phyloP scores from a whole-genome alignment of 1,140 invertebrate species.

The Ceratina japonica region DNA sequence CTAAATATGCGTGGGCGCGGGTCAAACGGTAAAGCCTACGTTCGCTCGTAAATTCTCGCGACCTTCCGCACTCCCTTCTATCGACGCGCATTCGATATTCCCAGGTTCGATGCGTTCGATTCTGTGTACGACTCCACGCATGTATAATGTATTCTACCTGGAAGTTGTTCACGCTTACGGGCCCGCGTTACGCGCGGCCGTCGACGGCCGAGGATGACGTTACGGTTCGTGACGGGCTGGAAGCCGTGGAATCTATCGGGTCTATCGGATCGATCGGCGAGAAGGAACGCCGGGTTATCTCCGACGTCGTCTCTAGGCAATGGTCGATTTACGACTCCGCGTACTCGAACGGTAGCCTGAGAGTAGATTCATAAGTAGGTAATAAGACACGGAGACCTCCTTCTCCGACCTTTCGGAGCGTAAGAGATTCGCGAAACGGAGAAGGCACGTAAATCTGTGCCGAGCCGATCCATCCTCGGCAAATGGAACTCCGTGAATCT shows the following conservation, averaged over 20 bases:
- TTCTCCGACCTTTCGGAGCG: slow-evolving; percentile 18
- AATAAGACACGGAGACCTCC: slow-evolving; percentile 51
- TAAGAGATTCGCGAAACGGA: slow-evolving; percentile 65
- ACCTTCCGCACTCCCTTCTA: background rate
- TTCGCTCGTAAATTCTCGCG: background rate
- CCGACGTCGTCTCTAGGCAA: too few species aligned
- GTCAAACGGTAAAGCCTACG: background rate
- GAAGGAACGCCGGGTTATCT: too few species aligned
- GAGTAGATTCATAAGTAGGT: slow-evolving; percentile 68
- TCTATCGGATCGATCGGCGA: slow-evolving; percentile 15
- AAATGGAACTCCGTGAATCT: background rate
- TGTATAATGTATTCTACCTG: too few species aligned
- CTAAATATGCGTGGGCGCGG: background rate
- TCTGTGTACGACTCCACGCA: background rate
- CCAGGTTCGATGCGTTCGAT: background rate
- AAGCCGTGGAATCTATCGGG: background rate
- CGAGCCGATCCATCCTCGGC: background rate
- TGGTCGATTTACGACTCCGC: slow-evolving; percentile 45
- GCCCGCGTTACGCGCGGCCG: background rate
- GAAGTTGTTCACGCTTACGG: too few species aligned
- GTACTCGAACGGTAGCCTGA: slow-evolving; percentile 44
- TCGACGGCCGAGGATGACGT: background rate
- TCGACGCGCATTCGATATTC: background rate
- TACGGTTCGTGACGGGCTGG: slow-evolving; percentile 2
- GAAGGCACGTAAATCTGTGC: slow-evolving; percentile 56